Percentiles rank a stretch among this genome's conserved stretches.
These are phyloP conservation scores for Yasuhikotakia modesta DNA, from an alignment of 2,797 vertebrate species.

Conservation along the genomic window DNA sequence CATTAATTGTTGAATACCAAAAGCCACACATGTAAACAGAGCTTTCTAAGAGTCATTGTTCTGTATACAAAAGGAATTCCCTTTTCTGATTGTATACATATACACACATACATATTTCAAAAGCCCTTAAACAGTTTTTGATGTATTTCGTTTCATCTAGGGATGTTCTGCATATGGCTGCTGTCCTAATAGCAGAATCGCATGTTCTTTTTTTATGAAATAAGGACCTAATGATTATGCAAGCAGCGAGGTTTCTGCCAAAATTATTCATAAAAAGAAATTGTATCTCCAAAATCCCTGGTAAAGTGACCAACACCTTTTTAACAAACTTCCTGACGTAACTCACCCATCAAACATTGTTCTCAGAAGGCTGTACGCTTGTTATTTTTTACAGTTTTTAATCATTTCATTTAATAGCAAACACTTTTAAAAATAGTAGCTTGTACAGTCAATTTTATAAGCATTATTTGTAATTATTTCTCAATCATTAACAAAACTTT, in stretches of 20 bases:
- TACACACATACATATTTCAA: not conserved
- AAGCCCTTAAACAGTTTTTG: not conserved
- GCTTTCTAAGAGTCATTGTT: not conserved
- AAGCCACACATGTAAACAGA: not conserved
- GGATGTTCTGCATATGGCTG: not conserved
- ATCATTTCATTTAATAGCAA: not conserved
- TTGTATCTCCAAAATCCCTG: not conserved
- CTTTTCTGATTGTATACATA: not conserved
- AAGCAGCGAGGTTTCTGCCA: not conserved
- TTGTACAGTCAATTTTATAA: not conserved
- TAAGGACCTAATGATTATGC: not conserved
- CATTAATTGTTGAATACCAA: not conserved
- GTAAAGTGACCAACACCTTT: constrained; percentile 13
- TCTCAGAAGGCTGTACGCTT: not conserved
- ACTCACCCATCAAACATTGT: not conserved
- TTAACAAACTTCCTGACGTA: not conserved
- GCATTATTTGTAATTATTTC: not conserved
- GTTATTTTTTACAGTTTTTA: not conserved
- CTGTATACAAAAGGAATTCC: constrained; percentile 1
- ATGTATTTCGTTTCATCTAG: constrained; percentile 6
- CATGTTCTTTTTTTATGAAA: constrained; percentile 8
- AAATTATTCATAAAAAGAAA: constrained; percentile 11
- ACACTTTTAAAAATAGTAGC: not conserved
- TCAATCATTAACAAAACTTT: not conserved
- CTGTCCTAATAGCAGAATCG: not conserved